Evolutionary conservation across 2,113 vertebrate genomes (phyloP), one percentile per base, ranked within the genome.

Genomic region (Chrysemys picta): DNA sequence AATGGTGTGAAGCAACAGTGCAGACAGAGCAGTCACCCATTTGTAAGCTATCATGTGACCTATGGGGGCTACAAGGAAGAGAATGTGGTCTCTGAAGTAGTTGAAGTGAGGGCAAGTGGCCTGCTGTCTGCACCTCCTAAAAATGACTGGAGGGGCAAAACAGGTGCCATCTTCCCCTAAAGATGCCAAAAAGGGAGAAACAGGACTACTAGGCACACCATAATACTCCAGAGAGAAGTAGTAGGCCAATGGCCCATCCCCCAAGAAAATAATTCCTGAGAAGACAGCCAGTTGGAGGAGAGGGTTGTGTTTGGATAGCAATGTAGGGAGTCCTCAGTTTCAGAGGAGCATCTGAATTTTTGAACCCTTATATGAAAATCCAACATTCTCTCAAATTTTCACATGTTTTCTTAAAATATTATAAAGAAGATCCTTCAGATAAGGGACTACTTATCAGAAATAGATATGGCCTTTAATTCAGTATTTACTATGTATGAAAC

Each of bases 321-420:
- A 38, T 38, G 85, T 29, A 88, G 75, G 35, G 52, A 80, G 49
- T 78, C 54, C n/a, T 92, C 56, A 93, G 49, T 52, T 91, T 95
- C 10, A 50, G 56, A 91, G 89, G 88, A 89, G 78, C 24, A 89
- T 45, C 16, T 19, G 42, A 0, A 56, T 89, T 89, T 93, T 62
- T 85, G 31, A 91, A 80, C 83, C 52, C 42, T 96, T 87, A 79
- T 38, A 56, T 69, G 42, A 65, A 93, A 87, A 29, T 91, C 31
- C 47, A 27, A 13, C 65, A 31, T 85, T 85, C 54, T 85, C 29
- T 42, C 4, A 54, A 42, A 2, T 78, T 81, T 79, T 45, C 49
- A 31, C 42, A 86, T 12, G 4, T 85, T 93, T 10, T 49, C n/a
- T 31, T 84, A 79, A 3, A 88, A 2, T n/a, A 80, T 62, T 3